A percentile compares a stretch with the other conserved stretches of the same genome.
Conservation (phyloP, 1,140 invertebrate species). For the Drosophila lacertosa region DNA sequence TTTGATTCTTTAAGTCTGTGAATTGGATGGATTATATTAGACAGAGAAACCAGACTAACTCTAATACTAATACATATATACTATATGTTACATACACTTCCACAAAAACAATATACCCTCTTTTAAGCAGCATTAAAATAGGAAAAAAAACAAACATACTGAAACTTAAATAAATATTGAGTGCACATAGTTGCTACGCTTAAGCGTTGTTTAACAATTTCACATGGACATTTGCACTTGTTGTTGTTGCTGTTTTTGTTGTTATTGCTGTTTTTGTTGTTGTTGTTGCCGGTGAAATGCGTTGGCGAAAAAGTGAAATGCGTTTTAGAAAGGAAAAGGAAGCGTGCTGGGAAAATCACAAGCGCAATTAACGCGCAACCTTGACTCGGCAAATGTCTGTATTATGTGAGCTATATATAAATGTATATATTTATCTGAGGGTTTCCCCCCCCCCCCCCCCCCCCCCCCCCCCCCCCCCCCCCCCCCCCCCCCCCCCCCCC, state of each 20-base stretch:
- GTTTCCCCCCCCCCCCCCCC: too few relatives aligned
- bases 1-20: too few relatives aligned
- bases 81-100: too few relatives aligned
- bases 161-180: slow-evolving; percentile 20
- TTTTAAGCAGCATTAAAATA: not conserved
- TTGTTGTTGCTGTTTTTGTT: slow-evolving; percentile 4
- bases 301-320: slow-evolving; percentile 53
- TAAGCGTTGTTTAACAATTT: slow-evolving; percentile 54
- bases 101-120: not conserved
- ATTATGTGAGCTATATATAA: slow-evolving; percentile 7
- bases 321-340: slow-evolving; percentile 74
- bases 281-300: slow-evolving; percentile 12
- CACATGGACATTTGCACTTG: slow-evolving; percentile 62
- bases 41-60: too few relatives aligned
- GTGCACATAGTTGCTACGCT: slow-evolving; percentile 25
- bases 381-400: slow-evolving; percentile 72
- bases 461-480: too few relatives aligned
- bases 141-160: not conserved
- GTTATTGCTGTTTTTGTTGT: too few relatives aligned
- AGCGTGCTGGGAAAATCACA: slow-evolving; percentile 28
- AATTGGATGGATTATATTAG: too few relatives aligned
- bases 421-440: too few relatives aligned
- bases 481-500: too few relatives aligned
- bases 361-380: slow-evolving; percentile 59
- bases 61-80: too few relatives aligned